Base-by-base conservation (phyloP, 2,113 vertebrate genomes). In the Okapia johnstoni region DNA sequence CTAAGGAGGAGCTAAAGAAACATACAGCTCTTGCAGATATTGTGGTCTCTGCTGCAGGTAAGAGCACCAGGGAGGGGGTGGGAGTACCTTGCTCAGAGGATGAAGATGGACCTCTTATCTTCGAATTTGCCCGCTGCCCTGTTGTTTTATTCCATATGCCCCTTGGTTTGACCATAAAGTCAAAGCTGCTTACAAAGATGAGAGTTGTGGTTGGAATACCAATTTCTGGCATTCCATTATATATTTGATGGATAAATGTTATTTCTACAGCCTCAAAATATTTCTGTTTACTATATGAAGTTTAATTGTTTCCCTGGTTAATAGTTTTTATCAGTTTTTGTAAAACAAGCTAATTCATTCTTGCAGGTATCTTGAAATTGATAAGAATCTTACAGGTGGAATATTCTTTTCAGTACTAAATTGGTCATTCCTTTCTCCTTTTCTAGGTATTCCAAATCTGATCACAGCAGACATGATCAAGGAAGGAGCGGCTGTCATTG, bases 391-490 rank as follows among this genome's bases (percentile, higher is more conserved):
- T 14, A 66, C 7, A 40, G 50, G 61, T 66, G 23, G 57, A 48
- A 33, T 55, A 40, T 86, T 36, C 14, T 86, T 93, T 93, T 93
- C 10, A n/a, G 19, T n/a, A 23, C 48, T 97, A 70, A 79, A 25
- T 36, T 48, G 19, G 16, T 58, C 43, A 25, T 58, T 55, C 8
- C 58, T 70, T 0, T 63, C 80, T 92, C 23, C 19, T 0, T 66
- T 93, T 25, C 48, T 98, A 99, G 99, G 99, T 36, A 99, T 99
- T 95, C 99, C 99, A 57, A 99, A 99, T 88, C 99, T 99, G 46
- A 99, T 99, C 97, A 99, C 99, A 0, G 99, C 99, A 0, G 99
- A 99, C 90, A 99, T 99, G 99, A 99, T 99, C 96, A 99, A 99
- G 97, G 99, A 99, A 60, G 99, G 99, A 12, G 99, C 99, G 0